Evolutionary conservation across 1,140 invertebrate species (phyloP).

Genomic region (Leguminivora glycinivorella): DNA sequence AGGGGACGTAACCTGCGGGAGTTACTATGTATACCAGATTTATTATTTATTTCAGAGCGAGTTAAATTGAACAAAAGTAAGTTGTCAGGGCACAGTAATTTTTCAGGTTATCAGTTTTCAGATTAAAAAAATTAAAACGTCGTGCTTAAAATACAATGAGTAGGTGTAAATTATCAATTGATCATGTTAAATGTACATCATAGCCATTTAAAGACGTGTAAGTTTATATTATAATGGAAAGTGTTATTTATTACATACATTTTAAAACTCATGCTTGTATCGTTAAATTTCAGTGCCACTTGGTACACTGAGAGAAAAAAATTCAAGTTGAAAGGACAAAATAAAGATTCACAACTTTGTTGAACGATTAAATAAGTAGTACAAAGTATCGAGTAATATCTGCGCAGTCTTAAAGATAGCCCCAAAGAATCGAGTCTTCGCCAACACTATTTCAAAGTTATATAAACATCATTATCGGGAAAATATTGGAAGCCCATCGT

Average conservation of each 20-base stretch:
- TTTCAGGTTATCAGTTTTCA: not conserved
- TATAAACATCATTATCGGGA: conserved; percentile 56
- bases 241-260: no score
- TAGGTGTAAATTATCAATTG: no score
- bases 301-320: no score
- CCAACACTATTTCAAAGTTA: conserved; percentile 36
- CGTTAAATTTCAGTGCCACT: no score
- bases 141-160: no score
- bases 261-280: no score
- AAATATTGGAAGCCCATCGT: conserved; percentile 52
- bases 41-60: conserved; percentile 13
- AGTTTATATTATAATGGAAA: no score
- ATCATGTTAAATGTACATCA: no score
- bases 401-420: not conserved
- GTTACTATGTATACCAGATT: not conserved
- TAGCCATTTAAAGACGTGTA: no score
- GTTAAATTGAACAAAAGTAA: conserved; percentile 8
- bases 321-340: no score
- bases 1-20: not conserved
- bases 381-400: not conserved
- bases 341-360: no score
- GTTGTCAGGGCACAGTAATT: conserved; percentile 29
- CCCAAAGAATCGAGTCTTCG: not conserved
- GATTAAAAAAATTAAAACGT: no score
- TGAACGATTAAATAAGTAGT: not conserved